Conservation (phyloP, 2,113 vertebrate genomes). For the Corvus hawaiiensis region DNA sequence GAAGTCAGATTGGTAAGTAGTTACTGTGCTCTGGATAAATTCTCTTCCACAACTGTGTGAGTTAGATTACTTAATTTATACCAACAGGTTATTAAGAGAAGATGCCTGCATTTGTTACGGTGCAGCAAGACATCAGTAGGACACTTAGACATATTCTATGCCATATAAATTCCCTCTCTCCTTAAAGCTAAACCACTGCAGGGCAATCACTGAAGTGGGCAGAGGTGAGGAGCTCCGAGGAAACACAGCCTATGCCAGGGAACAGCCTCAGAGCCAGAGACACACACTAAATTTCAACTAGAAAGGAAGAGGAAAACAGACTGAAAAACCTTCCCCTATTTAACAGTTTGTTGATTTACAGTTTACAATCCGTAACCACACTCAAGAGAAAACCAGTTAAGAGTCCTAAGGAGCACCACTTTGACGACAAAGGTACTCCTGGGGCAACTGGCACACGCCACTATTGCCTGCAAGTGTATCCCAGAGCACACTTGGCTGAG, state of each 20-base stretch:
- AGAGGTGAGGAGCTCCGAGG: not conserved
- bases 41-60: not conserved
- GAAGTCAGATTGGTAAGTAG: not conserved
- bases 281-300: not conserved
- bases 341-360: not conserved
- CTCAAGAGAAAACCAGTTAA: not conserved
- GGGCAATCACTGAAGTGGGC: not conserved
- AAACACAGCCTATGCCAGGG: not conserved
- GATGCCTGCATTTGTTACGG: not conserved
- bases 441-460: fast-evolving
- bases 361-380: fast-evolving
- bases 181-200: not conserved
- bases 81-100: not conserved
- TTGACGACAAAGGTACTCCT: not conserved
- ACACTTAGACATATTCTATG: not conserved
- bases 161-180: not conserved
- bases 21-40: not conserved
- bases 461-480: not conserved
- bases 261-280: not conserved
- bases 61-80: not conserved
- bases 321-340: not conserved
- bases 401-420: not conserved
- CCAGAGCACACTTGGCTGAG: not conserved
- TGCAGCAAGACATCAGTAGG: not conserved
- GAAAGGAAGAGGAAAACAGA: not conserved